A percentile compares a stretch with the other conserved stretches of the same genome.
Evolutionary conservation across 2,797 vertebrate genomes (phyloP).

Genomic region (Chaenodraco wilsoni): DNA sequence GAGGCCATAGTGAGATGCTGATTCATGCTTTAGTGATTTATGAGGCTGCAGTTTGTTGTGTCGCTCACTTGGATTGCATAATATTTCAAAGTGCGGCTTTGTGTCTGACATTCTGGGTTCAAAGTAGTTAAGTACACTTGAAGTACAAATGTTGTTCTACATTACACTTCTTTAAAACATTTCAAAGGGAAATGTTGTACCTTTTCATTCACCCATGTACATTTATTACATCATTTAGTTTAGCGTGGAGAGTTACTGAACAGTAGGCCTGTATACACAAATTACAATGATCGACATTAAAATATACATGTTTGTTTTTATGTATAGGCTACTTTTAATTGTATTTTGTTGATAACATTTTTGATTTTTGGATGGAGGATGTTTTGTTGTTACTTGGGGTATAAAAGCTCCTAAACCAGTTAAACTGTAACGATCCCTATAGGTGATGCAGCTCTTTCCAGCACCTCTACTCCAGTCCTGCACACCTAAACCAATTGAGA

Average conservation of each 20-base stretch:
- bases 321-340: no score
- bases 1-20: neutral
- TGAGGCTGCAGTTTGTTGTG: neutral
- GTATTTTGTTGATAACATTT: no score
- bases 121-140: neutral
- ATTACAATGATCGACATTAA: no score
- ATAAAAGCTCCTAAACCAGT: neutral
- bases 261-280: no score
- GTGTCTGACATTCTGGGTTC: neutral
- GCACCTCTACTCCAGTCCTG: neutral
- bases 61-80: no score
- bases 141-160: neutral
- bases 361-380: no score
- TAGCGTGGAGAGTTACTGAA: neutral
- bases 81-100: no score
- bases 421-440: no score
- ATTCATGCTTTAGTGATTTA: constrained; percentile 1
- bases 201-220: neutral
- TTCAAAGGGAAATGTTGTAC: neutral
- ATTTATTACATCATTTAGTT: neutral
- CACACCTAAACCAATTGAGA: constrained; percentile 2
- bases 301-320: no score
- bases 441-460: neutral
- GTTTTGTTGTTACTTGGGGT: no score
- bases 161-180: neutral